Evolutionary conservation across 2,888 invertebrate genomes (phyloP), one percentile per base, ranked within the genome.

Genomic region (Hirudinaria manillensis): DNA sequence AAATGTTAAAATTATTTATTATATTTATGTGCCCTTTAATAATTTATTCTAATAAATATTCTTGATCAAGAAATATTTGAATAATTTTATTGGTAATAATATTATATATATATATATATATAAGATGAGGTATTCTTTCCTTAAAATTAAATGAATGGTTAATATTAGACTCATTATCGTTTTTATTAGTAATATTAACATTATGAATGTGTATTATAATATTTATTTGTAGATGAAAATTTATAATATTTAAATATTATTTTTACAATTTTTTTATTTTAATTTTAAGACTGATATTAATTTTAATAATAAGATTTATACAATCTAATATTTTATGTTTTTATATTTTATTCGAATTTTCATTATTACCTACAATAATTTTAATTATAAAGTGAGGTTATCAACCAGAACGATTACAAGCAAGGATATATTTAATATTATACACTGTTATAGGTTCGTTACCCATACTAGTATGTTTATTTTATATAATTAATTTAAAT

Each of bases 301-400:
- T 80, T 81, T 87, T 90, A 84, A 83, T 86, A 85, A 80, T 89
- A 80, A 88, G 87, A 83, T 90, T 90, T 89, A 86, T 83, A 76
- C 83, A 84, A 7, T 83, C 87, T 83, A 89, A 88, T 88, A 86
- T 90, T 83, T 87, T 90, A 86, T 80, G 88, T 81, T 90, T 90
- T 89, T 90, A 90, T 88, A 86, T 90, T 84, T 89, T 89, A 88
- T 91, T 90, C 89, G 90, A 90, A 77, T 84, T 87, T 2, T 89
- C 89, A 3, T 87, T 90, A 85, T 89, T 91, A 86, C 90, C 90
- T 24, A 89, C 88, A 27, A 87, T 90, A 84, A 82, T 90, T 81
- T 87, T 90, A 85, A 89, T 91, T 89, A 83, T 90, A 81, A 89
- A 89, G 0, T 90, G 90, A 72, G 90, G 90, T 0, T 89, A 89